Evolutionary conservation across 2,113 vertebrate species (phyloP).

Genomic region (Syngnathus typhle): DNA sequence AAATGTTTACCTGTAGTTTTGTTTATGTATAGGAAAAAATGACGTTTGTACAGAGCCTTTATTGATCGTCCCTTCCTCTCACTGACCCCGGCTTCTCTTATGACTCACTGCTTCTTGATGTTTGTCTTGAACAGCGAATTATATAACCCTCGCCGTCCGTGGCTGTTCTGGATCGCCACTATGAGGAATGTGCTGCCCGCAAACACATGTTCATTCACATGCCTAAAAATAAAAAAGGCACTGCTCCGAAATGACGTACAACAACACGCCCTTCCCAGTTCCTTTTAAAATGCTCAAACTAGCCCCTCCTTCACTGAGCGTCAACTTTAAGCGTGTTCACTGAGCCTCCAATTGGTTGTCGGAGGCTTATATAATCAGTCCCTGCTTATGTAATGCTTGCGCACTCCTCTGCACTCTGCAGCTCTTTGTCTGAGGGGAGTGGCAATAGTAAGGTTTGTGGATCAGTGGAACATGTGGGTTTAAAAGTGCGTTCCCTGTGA

Average conservation of each 20-base stretch:
- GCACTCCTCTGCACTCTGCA: constrained; percentile 43
- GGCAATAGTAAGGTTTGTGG: constrained; percentile 52
- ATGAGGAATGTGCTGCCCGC: constrained; percentile 14
- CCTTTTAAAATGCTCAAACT: neutral
- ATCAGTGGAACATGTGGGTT: constrained; percentile 66
- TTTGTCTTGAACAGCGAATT: constrained; percentile 29
- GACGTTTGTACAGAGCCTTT: neutral
- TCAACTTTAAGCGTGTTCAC: constrained; percentile 23
- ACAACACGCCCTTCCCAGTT: neutral
- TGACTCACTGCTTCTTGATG: constrained; percentile 20
- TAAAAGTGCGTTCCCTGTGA: constrained; percentile 9
- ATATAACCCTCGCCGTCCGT: constrained; percentile 40
- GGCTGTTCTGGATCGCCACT: constrained; percentile 20
- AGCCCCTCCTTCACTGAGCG: constrained; percentile 28
- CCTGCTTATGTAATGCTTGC: constrained; percentile 64
- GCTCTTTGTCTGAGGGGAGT: constrained; percentile 36
- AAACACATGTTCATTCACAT: constrained; percentile 15
- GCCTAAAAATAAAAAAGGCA: neutral
- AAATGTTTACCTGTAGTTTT: neutral
- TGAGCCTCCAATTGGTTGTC: constrained; percentile 53
- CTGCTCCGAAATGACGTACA: neutral
- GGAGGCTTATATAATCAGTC: constrained; percentile 61
- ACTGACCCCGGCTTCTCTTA: constrained; percentile 5
- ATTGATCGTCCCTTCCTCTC: neutral
- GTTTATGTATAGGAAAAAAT: neutral